Percentiles rank a stretch among this genome's conserved stretches.
These are phyloP conservation scores for Pyrrhosoma nymphula DNA, from an alignment of 2,888 invertebrate species.

Conservation along the genomic window DNA sequence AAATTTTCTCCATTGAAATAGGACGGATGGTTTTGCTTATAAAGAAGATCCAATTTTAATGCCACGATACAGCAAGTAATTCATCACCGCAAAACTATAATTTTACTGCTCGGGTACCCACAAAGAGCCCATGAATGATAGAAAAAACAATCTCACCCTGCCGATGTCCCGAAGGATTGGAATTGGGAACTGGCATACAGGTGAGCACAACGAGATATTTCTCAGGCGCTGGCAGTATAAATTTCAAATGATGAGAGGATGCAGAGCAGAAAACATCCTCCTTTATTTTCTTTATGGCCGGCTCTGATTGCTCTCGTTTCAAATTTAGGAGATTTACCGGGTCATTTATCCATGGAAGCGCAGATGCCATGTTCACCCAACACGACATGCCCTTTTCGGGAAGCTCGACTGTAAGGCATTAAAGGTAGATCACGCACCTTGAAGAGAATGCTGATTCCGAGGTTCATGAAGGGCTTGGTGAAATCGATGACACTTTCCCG, in stretches of 20 bases:
- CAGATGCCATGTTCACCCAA: background rate
- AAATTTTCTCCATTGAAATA: too few relatives aligned
- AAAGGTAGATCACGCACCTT: slow-evolving; percentile 80
- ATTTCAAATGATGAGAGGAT: background rate
- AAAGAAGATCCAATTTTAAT: too few relatives aligned
- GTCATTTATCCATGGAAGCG: background rate
- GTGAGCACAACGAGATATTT: too few relatives aligned
- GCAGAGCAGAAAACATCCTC: background rate
- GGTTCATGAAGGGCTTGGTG: slow-evolving; percentile 94
- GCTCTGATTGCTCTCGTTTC: background rate
- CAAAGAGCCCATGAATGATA: too few relatives aligned
- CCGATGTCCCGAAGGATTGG: too few relatives aligned
- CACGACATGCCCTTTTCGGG: background rate
- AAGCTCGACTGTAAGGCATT: background rate
- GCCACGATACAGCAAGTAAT: too few relatives aligned
- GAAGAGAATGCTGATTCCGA: slow-evolving; percentile 93
- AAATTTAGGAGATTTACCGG: background rate
- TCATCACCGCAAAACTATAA: too few relatives aligned
- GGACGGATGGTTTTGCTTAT: too few relatives aligned
- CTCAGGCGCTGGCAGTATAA: too few relatives aligned
- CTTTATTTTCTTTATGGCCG: background rate
- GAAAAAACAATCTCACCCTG: too few relatives aligned
- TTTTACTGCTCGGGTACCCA: too few relatives aligned
- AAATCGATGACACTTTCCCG: slow-evolving; percentile 94
- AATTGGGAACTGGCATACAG: too few relatives aligned